Percentiles rank a stretch among this genome's conserved stretches.
phyloP scores from a whole-genome alignment of 2,113 vertebrate species.

The Myxocyprinus asiaticus region DNA sequence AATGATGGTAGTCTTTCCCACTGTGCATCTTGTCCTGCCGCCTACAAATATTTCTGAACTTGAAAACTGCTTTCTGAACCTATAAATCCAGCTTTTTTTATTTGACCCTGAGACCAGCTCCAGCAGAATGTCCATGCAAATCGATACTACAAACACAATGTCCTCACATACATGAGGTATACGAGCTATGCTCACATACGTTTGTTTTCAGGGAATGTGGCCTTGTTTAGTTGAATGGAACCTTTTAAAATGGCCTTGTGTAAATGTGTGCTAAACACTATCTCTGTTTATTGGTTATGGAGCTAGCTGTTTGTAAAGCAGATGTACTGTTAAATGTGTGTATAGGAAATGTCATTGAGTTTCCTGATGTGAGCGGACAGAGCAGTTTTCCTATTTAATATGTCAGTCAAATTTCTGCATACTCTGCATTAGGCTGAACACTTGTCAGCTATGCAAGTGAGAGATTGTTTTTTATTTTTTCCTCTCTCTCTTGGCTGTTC shows the following conservation, averaged over 20 bases:
- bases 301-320: slow-evolving; percentile 55
- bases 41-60: too few species aligned
- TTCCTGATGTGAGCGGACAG: too few species aligned
- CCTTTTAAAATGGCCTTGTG: slow-evolving; percentile 32
- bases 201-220: slow-evolving; percentile 32
- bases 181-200: not conserved
- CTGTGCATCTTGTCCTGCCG: too few species aligned
- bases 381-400: not conserved
- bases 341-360: slow-evolving; percentile 37
- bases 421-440: not conserved
- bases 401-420: not conserved
- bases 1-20: too few species aligned
- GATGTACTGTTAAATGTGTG: slow-evolving; percentile 41
- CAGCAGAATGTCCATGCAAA: slow-evolving; percentile 22
- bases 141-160: slow-evolving; percentile 4
- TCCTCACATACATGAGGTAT: too few species aligned
- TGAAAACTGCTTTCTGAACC: too few species aligned
- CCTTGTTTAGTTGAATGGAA: slow-evolving; percentile 22
- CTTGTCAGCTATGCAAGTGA: not conserved
- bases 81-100: too few species aligned
- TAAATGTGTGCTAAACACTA: slow-evolving; percentile 41
- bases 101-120: not conserved
- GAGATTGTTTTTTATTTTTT: not conserved
- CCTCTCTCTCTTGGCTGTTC: not conserved
- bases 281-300: too few species aligned